Conservation (phyloP, 2,888 invertebrate species). For the Callosobruchus maculatus region DNA sequence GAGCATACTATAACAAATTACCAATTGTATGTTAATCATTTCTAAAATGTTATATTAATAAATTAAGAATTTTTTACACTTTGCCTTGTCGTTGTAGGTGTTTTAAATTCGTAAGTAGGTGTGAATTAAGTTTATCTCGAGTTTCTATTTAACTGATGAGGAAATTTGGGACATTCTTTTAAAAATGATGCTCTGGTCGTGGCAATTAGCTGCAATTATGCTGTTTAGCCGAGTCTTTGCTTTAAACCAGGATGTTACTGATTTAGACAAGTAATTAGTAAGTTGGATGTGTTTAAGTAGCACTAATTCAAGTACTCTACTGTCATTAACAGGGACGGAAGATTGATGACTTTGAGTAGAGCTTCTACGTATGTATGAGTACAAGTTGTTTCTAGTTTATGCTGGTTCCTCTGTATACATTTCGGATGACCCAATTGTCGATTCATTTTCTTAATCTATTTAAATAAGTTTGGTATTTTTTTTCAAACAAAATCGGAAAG, state of each 20-base stretch:
- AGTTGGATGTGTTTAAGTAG: background rate
- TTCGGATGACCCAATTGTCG: no score
- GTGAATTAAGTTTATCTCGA: constrained; percentile 17
- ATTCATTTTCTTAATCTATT: no score
- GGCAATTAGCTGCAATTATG: background rate
- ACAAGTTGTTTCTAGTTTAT: background rate
- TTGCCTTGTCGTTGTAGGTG: constrained; percentile 10
- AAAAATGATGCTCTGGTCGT: background rate
- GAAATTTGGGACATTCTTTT: constrained; percentile 1
- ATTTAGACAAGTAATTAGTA: constrained; percentile 2
- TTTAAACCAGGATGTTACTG: constrained; percentile 1
- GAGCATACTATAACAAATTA: constrained; percentile 15
- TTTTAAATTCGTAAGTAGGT: constrained; percentile 18
- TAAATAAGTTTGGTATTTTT: no score
- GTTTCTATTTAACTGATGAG: constrained; percentile 9
- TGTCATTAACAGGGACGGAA: background rate
- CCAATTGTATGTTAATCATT: constrained; percentile 22
- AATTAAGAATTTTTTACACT: constrained; percentile 19
- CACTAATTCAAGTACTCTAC: background rate
- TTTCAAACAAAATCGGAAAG: no score
- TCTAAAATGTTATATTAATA: constrained; percentile 19
- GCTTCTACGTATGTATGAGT: no score
- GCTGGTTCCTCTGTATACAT: background rate
- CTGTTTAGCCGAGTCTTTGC: background rate
- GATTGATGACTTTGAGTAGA: background rate